Conservation (phyloP, 2,797 vertebrate genomes). For the Anguilla megastoma region DNA sequence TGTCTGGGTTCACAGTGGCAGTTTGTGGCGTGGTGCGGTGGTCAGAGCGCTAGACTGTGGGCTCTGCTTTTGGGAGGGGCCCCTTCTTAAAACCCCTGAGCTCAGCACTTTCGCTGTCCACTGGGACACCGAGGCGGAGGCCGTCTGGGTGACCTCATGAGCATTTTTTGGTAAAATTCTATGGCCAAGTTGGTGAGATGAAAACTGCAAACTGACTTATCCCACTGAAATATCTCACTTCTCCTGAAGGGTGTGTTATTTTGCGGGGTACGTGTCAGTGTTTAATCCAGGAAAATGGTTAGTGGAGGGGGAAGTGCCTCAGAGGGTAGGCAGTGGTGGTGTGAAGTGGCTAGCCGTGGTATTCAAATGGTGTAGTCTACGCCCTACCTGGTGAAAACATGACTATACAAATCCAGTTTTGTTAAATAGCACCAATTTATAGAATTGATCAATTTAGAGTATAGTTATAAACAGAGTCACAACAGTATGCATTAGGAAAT, state of each 20-base stretch:
- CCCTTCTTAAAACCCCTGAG: neutral
- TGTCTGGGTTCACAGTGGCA: neutral
- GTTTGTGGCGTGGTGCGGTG: neutral
- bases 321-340: neutral
- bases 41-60: neutral
- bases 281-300: neutral
- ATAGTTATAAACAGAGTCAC: neutral
- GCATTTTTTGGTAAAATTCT: neutral
- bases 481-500: too few relatives aligned
- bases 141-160: neutral
- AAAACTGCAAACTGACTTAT: neutral
- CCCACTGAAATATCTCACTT: neutral
- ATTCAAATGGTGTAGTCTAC: too few relatives aligned
- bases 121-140: neutral
- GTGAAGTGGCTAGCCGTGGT: too few relatives aligned
- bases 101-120: neutral
- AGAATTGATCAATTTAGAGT: too few relatives aligned
- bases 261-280: neutral
- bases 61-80: neutral
- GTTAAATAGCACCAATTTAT: too few relatives aligned
- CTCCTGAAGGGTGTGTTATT: neutral
- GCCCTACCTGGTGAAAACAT: too few relatives aligned
- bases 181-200: neutral
- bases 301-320: neutral
- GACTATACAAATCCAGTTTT: too few relatives aligned